Conservation (phyloP, 2,113 vertebrate species). For the Malurus alboscapulatus region DNA sequence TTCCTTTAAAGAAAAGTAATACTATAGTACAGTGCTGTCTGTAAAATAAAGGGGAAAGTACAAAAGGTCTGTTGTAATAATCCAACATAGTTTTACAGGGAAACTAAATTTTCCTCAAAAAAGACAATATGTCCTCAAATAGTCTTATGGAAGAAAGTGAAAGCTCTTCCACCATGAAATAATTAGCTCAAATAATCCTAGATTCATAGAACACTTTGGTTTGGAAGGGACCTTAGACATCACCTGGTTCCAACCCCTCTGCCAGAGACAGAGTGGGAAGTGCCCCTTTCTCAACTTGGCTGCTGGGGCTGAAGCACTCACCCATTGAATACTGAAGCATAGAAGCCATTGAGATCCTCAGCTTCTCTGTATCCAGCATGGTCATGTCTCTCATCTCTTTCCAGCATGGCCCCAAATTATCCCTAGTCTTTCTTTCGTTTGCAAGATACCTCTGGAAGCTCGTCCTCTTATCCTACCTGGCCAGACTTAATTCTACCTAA, state of each 20-base stretch:
- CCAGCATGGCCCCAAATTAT: background rate
- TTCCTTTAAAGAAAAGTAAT: background rate
- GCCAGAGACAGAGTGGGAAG: background rate
- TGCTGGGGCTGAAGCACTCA: background rate
- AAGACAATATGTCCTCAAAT: background rate
- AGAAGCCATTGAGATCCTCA: background rate
- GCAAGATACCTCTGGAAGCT: background rate
- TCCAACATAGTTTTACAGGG: background rate
- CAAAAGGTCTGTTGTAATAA: background rate
- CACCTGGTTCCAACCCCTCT: background rate
- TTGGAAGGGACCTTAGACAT: background rate
- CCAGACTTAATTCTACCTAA: background rate
- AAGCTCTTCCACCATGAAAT: background rate
- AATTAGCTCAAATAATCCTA: background rate
- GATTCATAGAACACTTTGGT: background rate
- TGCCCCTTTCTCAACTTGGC: background rate
- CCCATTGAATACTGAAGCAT: background rate
- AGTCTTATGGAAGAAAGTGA: background rate
- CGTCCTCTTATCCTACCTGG: background rate
- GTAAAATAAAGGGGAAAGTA: background rate
- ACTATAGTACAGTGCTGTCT: background rate
- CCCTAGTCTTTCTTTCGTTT: background rate
- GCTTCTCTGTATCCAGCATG: background rate
- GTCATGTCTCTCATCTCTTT: fast-evolving
- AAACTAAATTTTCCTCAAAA: background rate